Percentiles rank a stretch among this genome's conserved stretches.
phyloP scores from a whole-genome alignment of 2,888 invertebrate species.

The Drosophila tanythrix region DNA sequence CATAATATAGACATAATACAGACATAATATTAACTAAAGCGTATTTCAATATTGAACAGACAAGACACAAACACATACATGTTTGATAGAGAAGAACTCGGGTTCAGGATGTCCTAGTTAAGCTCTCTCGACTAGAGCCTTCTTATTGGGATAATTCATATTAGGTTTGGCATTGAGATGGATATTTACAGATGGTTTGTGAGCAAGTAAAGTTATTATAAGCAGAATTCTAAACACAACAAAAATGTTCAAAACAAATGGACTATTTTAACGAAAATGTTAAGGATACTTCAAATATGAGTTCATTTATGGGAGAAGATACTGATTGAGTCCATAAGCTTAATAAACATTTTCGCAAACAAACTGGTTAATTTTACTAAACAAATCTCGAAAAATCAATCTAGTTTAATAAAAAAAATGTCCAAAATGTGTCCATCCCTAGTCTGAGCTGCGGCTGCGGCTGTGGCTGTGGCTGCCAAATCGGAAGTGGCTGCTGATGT shows the following conservation, averaged over 20 bases:
- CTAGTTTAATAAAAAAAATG: neutral
- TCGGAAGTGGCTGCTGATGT: conserved; percentile 15
- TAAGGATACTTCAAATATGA: neutral
- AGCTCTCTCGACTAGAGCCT: neutral
- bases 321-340: neutral
- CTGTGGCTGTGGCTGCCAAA: neutral
- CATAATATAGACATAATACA: neutral
- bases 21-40: no score
- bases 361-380: neutral
- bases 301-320: neutral
- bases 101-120: neutral
- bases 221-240: neutral
- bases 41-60: no score
- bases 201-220: neutral
- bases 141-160: neutral
- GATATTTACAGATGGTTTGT: neutral
- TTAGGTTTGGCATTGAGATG: neutral
- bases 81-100: neutral
- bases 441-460: neutral
- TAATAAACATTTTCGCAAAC: neutral
- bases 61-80: no score
- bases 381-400: neutral
- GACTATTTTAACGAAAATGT: neutral
- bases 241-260: neutral
- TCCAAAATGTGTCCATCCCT: neutral